Evolutionary conservation across 2,888 invertebrate species (phyloP).

Genomic region (Pharmacophagus antenor): DNA sequence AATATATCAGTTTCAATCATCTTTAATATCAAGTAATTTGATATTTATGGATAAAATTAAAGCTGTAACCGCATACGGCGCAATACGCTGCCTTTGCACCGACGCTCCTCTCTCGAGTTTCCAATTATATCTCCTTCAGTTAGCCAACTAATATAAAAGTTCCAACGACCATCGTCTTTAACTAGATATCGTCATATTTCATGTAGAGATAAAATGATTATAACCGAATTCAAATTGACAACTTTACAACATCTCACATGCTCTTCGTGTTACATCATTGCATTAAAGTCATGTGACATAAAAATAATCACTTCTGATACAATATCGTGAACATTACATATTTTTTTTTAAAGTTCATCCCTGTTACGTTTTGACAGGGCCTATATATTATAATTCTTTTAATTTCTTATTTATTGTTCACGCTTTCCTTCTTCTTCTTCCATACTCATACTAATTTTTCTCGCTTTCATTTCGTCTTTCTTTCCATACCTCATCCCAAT

Average conservation of each 20-base stretch:
- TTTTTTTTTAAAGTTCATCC: no score
- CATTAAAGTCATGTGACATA: conserved; percentile 1
- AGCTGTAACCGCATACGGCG: conserved; percentile 52
- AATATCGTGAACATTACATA: no score
- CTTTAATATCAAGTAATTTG: conserved; percentile 29
- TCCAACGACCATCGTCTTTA: conserved; percentile 61
- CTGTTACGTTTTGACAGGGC: no score
- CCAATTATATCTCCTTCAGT: conserved; percentile 74
- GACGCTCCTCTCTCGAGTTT: conserved; percentile 60
- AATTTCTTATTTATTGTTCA: no score
- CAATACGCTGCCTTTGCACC: conserved; percentile 46
- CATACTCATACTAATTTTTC: no score
- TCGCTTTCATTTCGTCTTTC: no score
- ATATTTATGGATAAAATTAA: conserved; percentile 59
- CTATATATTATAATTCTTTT: no score
- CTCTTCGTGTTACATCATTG: neutral
- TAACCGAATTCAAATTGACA: conserved; percentile 40
- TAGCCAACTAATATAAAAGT: conserved; percentile 76
- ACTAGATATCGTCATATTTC: conserved; percentile 44
- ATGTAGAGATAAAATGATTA: conserved; percentile 43
- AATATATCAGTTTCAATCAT: conserved; percentile 2
- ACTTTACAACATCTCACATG: conserved; percentile 20
- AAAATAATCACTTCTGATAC: no score
- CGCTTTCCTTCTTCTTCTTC: no score
- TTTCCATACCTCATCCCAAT: no score